phyloP scores from a whole-genome alignment of 2,888 invertebrate species.

The Carpatolechia fugitivella region DNA sequence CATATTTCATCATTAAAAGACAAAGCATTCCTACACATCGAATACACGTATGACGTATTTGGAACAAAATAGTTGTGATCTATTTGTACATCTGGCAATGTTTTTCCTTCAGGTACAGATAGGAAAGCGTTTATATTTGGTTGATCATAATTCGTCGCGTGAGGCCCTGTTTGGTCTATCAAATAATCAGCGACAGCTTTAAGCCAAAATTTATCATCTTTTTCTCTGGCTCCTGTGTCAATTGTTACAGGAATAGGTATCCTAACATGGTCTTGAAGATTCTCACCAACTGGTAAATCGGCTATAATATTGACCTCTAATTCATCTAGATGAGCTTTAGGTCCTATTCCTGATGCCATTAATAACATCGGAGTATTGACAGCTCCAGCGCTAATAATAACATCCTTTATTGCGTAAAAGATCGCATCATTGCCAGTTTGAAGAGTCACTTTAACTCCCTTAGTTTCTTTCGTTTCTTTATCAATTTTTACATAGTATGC shows the following conservation, averaged over 20 bases:
- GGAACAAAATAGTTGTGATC: conserved; percentile 67
- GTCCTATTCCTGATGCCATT: conserved; percentile 65
- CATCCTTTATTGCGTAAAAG: conserved; percentile 54
- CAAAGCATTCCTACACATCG: conserved; percentile 51
- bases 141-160: conserved; percentile 63
- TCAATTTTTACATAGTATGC: conserved; percentile 44
- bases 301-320: conserved; percentile 46
- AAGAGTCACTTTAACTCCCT: conserved; percentile 47
- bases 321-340: conserved; percentile 46
- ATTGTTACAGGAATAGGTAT: conserved; percentile 62
- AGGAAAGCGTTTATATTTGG: conserved; percentile 67
- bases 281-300: conserved; percentile 62
- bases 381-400: conserved; percentile 61
- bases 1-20: conserved; percentile 57
- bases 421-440: conserved; percentile 39
- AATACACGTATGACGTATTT: conserved; percentile 54
- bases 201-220: conserved; percentile 52
- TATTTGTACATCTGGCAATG: conserved; percentile 63
- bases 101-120: conserved; percentile 48
- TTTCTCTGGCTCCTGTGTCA: conserved; percentile 48
- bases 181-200: conserved; percentile 61
- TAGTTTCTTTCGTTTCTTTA: conserved; percentile 39
- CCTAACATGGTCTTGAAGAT: conserved; percentile 70
- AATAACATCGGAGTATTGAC: conserved; percentile 60
- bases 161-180: conserved; percentile 60